Evolutionary conservation across 2,888 invertebrate genomes (phyloP).

Genomic region (Leptothorax acervorum): DNA sequence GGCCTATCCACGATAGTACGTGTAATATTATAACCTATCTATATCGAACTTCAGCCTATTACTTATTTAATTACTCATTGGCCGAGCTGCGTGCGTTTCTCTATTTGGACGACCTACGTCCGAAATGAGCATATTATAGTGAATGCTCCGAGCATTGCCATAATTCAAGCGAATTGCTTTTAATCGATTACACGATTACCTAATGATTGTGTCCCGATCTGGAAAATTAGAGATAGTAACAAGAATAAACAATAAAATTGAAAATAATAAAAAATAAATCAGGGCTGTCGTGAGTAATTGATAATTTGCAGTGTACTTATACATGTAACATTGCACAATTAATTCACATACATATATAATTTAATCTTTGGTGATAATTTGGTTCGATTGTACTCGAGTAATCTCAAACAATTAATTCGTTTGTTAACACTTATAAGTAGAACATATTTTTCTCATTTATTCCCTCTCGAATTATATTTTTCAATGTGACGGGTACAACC

Average conservation of each 20-base stretch:
- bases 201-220: background rate
- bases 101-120: slow-evolving; percentile 35
- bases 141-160: slow-evolving; percentile 22
- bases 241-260: background rate
- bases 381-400: background rate
- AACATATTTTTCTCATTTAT: slow-evolving; percentile 6
- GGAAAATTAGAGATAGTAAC: slow-evolving; percentile 17
- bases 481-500: background rate
- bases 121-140: background rate
- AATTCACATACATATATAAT: background rate
- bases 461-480: background rate
- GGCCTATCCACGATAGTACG: background rate
- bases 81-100: slow-evolving; percentile 7
- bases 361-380: background rate
- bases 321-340: background rate
- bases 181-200: slow-evolving; percentile 25
- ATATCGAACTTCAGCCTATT: background rate
- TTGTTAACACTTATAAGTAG: background rate
- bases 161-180: slow-evolving; percentile 31
- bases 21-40: background rate
- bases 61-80: slow-evolving; percentile 45
- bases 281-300: background rate
- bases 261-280: slow-evolving; percentile 7
- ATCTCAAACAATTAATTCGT: background rate
- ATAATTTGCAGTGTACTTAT: background rate